Evolutionary conservation across 2,888 invertebrate species (phyloP), one percentile per base, ranked within the genome.

Genomic region (Nephrotoma guestfalica): DNA sequence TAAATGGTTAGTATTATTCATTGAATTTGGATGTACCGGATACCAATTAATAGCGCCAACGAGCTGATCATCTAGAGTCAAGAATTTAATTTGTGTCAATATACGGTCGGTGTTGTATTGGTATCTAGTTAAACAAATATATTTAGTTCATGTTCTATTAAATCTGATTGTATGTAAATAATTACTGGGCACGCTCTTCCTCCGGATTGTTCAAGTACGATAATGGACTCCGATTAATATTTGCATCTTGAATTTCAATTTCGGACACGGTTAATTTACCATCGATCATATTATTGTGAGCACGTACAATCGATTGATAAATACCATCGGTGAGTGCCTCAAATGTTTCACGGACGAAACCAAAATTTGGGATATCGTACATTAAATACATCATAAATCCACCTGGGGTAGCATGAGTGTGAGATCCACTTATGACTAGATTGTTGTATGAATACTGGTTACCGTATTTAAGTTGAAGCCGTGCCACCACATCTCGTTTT

Each of bases 11-110:
- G 97, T 97, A 90, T 98, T 97, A 92, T 98, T 98, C 98, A 98
- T 98, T 87, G 97, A 97, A 18, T 97, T 97, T 1, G 97, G 95
- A 90, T 98, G 98, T 0, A 98, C 97, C 0, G 98, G 96, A 91
- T 96, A 98, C 98, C 98, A 98, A 91, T 96, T 97, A 88, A 98
- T 95, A 15, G 95, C 96, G 0, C 98, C 98, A 83, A 98, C 90
- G 4, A 96, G 90, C 88, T 92, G 90, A 87, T 91, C 90, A 6
- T 92, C 90, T 0, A 92, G 91, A 9, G 94, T 93, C 9, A 96
- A 92, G 89, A 98, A 95, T 88, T 96, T 95, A 18, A 98, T 90
- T 89, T 98, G 96, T 0, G 94, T 94, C 91, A 98, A 92, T 0
- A 93, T 95, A 90, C 97, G 98, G 91, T 98, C 98, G 0, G 96